Evolutionary conservation across 2,888 invertebrate species (phyloP).

Genomic region (Acleris sparsana): DNA sequence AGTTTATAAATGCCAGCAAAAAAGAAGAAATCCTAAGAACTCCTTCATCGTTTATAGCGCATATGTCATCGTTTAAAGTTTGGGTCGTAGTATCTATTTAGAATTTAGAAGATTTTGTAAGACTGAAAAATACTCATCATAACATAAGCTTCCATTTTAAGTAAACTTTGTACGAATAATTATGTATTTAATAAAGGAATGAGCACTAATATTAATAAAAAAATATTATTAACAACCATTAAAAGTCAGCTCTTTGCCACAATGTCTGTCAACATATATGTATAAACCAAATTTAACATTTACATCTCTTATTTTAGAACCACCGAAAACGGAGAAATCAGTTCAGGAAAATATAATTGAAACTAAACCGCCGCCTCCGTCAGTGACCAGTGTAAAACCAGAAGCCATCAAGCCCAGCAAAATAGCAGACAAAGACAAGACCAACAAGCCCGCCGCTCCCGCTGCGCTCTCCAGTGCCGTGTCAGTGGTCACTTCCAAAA

Average conservation of each 20-base stretch:
- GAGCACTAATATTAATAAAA: no score
- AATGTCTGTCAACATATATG: no score
- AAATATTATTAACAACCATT: no score
- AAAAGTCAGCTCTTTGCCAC: no score
- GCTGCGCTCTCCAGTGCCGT: constrained; percentile 70
- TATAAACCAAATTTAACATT: constrained; percentile 25
- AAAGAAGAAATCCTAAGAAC: neutral
- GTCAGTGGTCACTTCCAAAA: constrained; percentile 73
- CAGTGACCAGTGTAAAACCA: constrained; percentile 66
- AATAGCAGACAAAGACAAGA: constrained; percentile 67
- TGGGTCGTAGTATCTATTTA: no score
- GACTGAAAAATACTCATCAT: no score
- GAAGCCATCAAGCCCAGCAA: constrained; percentile 77
- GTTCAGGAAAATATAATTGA: constrained; percentile 77
- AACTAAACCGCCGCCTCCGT: constrained; percentile 74
- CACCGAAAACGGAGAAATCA: constrained; percentile 71
- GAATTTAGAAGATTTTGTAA: no score
- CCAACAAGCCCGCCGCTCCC: constrained; percentile 65
- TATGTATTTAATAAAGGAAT: no score
- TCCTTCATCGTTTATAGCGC: neutral
- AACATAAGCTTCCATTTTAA: no score
- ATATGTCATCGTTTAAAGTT: neutral
- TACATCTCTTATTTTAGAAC: constrained; percentile 60
- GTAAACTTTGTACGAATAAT: no score
- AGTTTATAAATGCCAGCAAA: neutral